Base-by-base conservation (phyloP, 2,113 vertebrate species). In the Brachyhypopomus gauderio region DNA sequence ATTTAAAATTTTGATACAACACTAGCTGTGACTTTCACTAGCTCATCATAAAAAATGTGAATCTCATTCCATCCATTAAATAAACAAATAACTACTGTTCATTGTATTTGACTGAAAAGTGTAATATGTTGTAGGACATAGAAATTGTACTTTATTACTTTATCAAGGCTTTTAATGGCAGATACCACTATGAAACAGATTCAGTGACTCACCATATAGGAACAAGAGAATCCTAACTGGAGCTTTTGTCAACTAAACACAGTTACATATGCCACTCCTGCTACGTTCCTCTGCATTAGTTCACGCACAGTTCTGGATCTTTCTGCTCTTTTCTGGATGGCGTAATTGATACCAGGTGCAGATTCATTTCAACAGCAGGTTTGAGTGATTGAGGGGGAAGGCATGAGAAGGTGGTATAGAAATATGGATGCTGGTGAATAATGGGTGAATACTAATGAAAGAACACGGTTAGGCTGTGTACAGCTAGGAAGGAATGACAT, bases 401-500 rank as follows among this genome's bases (percentile, higher is more conserved):
- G 34, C 3, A 45, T 52, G 36, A 11, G 23, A n/a, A 20, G 34
- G 30, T 48, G 70, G 52, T 55, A 52, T 66, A 76, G 80, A 73
- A 66, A 85, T 75, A 75, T 66, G 77, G 52, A 59, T 56, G 45
- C 27, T 81, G 73, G 52, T 77, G 73, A 85, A 79, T 80, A 86
- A 84, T 79, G 27, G 52, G 60, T 45, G 80, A 83, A 85, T 81
- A 75, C 77, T 80, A 85, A 80, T 84, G 72, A 82, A 84, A 63
- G 16, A 59, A 23, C 72, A 78, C 34, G 76, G 69, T 80, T 78
- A 81, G 81, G 79, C 45, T 30, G 77, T 36, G 64, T 78, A 75
- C 48, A 80, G 72, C 72, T 60, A 82, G 74, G 78, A 74, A 86
- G 83, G 73, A 2, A 2, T 87, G 86, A 87, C 86, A 86, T 87